A percentile compares a stretch with the other conserved stretches of the same genome.
Evolutionary conservation across 2,888 invertebrate species (phyloP).

Genomic region (Dioctria rufipes): DNA sequence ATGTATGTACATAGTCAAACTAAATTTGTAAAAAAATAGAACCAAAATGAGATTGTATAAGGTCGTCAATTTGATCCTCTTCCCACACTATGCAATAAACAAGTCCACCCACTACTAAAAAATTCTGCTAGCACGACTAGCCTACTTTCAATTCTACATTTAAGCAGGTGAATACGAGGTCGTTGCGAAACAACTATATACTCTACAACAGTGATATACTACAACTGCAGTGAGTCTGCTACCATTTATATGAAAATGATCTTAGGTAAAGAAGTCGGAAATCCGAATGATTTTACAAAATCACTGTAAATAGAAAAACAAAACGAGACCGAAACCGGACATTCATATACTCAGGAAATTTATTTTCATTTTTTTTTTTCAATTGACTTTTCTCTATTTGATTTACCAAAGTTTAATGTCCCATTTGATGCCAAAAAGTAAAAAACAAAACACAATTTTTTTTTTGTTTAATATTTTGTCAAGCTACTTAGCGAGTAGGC

Average conservation of each 20-base stretch:
- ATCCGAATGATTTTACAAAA: background rate
- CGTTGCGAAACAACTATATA: conserved; percentile 12
- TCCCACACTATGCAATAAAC: conserved; percentile 45
- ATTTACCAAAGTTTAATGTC: conserved; percentile 42
- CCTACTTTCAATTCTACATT: conserved; percentile 40
- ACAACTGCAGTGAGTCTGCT: background rate
- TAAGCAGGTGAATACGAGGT: conserved; percentile 38
- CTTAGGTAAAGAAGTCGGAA: background rate
- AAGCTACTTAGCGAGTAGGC: background rate
- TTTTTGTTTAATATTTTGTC: conserved; percentile 26
- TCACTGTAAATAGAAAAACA: conserved; percentile 4
- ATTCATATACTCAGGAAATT: conserved; percentile 28
- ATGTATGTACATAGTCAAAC: background rate
- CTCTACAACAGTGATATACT: background rate
- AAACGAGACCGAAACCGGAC: conserved; percentile 41
- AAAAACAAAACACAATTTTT: background rate
- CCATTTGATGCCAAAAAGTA: background rate
- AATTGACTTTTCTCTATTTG: conserved; percentile 40
- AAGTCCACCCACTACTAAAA: conserved; percentile 39
- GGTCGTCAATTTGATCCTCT: conserved; percentile 43
- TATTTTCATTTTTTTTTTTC: conserved; percentile 36
- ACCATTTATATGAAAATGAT: conserved; percentile 5
- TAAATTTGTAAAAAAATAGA: conserved; percentile 15
- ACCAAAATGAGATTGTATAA: conserved; percentile 40
- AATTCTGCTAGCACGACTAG: conserved; percentile 8